Conservation (phyloP, 2,888 invertebrate genomes). For the Plebejus anna region DNA sequence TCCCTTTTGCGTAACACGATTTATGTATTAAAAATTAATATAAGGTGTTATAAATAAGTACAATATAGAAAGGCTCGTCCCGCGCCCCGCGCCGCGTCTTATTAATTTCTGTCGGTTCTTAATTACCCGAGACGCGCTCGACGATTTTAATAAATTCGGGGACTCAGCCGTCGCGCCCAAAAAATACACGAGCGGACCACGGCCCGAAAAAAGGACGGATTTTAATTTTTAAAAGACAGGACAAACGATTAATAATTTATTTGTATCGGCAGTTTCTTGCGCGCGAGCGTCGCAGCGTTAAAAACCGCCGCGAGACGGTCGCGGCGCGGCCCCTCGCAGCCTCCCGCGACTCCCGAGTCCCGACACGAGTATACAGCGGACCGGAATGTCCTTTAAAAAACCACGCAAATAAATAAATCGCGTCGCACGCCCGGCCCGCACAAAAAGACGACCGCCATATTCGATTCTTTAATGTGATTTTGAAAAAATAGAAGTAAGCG, state of each 20-base stretch:
- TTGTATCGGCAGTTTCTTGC: constrained; percentile 75
- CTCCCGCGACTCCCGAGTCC: constrained; percentile 66
- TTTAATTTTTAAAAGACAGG: constrained; percentile 81
- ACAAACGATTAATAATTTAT: constrained; percentile 81
- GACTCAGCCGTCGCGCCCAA: constrained; percentile 69
- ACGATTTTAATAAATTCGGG: constrained; percentile 75
- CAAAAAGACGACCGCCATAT: constrained; percentile 76
- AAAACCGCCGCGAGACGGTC: constrained; percentile 79
- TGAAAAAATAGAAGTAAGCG: constrained; percentile 75
- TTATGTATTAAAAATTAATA: constrained; percentile 18
- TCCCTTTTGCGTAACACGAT: constrained; percentile 19
- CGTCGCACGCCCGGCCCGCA: constrained; percentile 70
- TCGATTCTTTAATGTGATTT: constrained; percentile 80
- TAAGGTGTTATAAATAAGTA: constrained; percentile 42
- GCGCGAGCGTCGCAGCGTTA: constrained; percentile 72
- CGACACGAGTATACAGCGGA: constrained; percentile 79
- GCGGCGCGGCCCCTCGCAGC: constrained; percentile 78
- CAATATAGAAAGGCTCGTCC: constrained; percentile 49
- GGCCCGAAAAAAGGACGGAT: constrained; percentile 71
- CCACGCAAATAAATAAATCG: constrained; percentile 78
- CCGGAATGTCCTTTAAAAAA: constrained; percentile 79
- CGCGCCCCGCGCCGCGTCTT: constrained; percentile 45
- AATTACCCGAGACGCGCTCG: constrained; percentile 77
- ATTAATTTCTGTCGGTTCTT: constrained; percentile 77
- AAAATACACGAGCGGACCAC: constrained; percentile 61